Conservation (phyloP, 2,797 vertebrate genomes). For the Harpagifer antarcticus region DNA sequence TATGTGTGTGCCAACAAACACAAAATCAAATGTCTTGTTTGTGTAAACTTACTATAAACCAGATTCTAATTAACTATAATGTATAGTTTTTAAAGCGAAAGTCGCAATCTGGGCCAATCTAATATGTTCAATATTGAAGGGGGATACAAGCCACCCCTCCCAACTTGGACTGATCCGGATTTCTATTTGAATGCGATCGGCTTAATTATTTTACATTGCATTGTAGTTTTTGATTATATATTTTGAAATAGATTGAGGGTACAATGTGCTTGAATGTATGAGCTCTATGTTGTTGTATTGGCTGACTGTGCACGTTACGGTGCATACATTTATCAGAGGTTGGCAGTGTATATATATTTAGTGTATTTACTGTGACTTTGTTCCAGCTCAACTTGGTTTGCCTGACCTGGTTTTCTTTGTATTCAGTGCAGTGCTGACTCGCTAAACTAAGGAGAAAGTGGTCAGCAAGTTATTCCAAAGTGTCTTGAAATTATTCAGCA, state of each 20-base stretch:
- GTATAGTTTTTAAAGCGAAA: constrained; percentile 8
- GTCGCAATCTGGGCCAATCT: neutral
- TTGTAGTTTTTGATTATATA: no score
- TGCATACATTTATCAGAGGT: neutral
- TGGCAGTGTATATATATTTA: neutral
- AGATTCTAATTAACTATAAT: neutral
- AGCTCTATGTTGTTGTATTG: no score
- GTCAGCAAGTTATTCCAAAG: neutral
- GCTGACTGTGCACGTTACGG: no score
- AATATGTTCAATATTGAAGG: neutral
- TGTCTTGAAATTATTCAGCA: neutral
- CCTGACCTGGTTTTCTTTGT: neutral
- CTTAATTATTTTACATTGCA: neutral
- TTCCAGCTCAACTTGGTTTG: neutral
- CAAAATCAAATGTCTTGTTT: no score
- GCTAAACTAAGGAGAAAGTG: neutral
- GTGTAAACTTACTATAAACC: no score
- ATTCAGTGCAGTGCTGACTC: neutral
- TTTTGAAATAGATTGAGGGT: no score
- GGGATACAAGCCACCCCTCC: neutral
- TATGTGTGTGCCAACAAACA: no score
- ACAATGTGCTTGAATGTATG: neutral
- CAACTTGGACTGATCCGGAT: neutral
- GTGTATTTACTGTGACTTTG: neutral
- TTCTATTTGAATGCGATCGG: neutral